These are phyloP conservation scores for Cheilosia vernalis DNA, from an alignment of 2,888 invertebrate genomes.

Conservation along the genomic window DNA sequence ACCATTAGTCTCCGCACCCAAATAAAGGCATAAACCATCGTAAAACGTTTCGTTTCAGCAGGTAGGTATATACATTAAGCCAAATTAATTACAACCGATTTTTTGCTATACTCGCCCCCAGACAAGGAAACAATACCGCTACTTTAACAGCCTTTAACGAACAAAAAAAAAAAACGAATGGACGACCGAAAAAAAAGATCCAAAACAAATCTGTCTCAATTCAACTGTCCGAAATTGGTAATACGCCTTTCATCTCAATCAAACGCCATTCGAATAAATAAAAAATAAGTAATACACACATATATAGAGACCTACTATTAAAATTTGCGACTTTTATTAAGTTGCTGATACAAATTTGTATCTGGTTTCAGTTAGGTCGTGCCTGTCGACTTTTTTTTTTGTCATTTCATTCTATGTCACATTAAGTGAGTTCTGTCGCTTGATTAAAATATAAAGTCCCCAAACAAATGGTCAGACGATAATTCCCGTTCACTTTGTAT, in stretches of 20 bases:
- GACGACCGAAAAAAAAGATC: constrained; percentile 4
- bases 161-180: too few relatives aligned
- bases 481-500: constrained; percentile 73
- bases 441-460: constrained; percentile 74
- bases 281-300: constrained; percentile 8
- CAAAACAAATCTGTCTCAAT: constrained; percentile 35
- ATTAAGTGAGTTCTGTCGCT: constrained; percentile 69
- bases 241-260: constrained; percentile 60
- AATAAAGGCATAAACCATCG: not conserved
- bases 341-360: constrained; percentile 72
- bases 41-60: constrained; percentile 28
- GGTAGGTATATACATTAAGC: constrained; percentile 15
- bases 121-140: constrained; percentile 40
- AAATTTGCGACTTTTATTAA: constrained; percentile 72
- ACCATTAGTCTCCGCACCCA: constrained; percentile 32
- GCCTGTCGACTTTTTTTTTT: constrained; percentile 12
- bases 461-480: constrained; percentile 73
- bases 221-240: constrained; percentile 60
- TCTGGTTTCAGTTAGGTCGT: constrained; percentile 55
- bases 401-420: constrained; percentile 63
- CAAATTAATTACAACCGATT: constrained; percentile 37
- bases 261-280: constrained; percentile 58
- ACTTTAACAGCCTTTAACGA: constrained; percentile 40
- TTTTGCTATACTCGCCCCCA: not conserved
- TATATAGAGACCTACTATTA: constrained; percentile 45